Evolutionary conservation across 2,888 invertebrate genomes (phyloP).

Genomic region (Celastrina argiolus): DNA sequence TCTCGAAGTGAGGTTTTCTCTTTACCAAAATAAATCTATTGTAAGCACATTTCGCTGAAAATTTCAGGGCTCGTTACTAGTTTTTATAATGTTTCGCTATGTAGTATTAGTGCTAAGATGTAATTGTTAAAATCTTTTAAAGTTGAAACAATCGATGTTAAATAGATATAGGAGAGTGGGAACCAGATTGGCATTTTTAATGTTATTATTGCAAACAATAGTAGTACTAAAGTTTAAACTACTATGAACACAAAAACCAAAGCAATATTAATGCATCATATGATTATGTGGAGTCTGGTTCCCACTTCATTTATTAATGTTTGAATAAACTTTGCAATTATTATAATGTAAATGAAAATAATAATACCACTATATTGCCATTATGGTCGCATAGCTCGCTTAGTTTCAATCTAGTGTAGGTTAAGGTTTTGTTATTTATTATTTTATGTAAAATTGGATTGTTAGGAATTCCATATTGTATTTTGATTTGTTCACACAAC

Average conservation of each 20-base stretch:
- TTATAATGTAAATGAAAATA: conserved; percentile 19
- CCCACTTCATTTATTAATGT: conserved; percentile 21
- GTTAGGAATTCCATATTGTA: conserved; percentile 55
- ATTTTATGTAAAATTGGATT: conserved; percentile 67
- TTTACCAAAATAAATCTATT: conserved; percentile 22
- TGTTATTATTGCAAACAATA: conserved; percentile 33
- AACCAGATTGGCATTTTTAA: conserved; percentile 20
- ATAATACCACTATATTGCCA: conserved; percentile 49
- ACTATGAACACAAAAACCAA: conserved; percentile 27
- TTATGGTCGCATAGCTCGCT: conserved; percentile 58
- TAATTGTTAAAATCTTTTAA: conserved; percentile 29
- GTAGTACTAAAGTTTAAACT: background rate
- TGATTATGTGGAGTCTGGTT: background rate
- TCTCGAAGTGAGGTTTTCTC: conserved; percentile 12
- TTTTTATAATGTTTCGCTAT: conserved; percentile 64
- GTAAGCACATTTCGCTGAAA: conserved; percentile 48
- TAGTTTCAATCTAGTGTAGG: conserved; percentile 65
- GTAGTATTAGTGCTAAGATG: conserved; percentile 44
- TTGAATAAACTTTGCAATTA: conserved; percentile 27
- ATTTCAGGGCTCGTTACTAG: conserved; percentile 58
- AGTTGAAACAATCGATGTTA: conserved; percentile 29
- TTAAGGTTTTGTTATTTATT: conserved; percentile 73
- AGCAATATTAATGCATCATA: background rate
- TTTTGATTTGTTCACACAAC: conserved; percentile 44
- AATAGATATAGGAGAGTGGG: conserved; percentile 23